A percentile compares a stretch with the other conserved stretches of the same genome.
These are phyloP conservation scores for Scaptomyza parva DNA, from an alignment of 2,888 invertebrate species.

Conservation along the genomic window DNA sequence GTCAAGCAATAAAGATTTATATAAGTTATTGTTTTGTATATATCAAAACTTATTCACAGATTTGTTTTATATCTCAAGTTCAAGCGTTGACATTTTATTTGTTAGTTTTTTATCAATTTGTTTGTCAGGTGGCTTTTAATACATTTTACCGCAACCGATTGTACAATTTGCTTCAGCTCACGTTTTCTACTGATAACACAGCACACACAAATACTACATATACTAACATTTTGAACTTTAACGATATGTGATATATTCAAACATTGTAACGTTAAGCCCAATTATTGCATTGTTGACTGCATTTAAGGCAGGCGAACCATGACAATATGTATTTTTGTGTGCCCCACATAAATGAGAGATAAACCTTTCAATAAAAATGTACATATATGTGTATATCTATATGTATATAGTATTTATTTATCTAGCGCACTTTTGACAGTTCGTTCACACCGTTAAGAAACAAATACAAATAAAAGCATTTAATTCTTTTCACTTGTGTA, in stretches of 20 bases:
- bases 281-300: conserved; percentile 24
- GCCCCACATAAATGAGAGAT: conserved; percentile 33
- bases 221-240: conserved; percentile 17
- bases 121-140: conserved; percentile 24
- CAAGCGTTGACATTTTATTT: neutral
- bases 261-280: conserved; percentile 3
- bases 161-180: conserved; percentile 21
- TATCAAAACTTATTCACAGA: too few species aligned
- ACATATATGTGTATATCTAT: neutral
- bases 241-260: conserved; percentile 13
- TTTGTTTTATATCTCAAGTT: too few species aligned
- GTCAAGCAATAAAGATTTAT: too few species aligned
- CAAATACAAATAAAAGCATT: conserved; percentile 35
- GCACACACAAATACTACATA: conserved; percentile 15
- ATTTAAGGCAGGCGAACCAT: conserved; percentile 39
- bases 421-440: conserved; percentile 68
- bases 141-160: conserved; percentile 42
- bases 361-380: neutral
- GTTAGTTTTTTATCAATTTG: conserved; percentile 13
- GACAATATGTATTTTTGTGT: conserved; percentile 14
- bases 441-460: conserved; percentile 69
- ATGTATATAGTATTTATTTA: conserved; percentile 59
- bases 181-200: conserved; percentile 46
- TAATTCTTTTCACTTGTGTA: conserved; percentile 19
- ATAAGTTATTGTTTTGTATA: too few species aligned